These are phyloP conservation scores for Drosophila nasuta DNA, from an alignment of 1,140 invertebrate species.

Conservation along the genomic window DNA sequence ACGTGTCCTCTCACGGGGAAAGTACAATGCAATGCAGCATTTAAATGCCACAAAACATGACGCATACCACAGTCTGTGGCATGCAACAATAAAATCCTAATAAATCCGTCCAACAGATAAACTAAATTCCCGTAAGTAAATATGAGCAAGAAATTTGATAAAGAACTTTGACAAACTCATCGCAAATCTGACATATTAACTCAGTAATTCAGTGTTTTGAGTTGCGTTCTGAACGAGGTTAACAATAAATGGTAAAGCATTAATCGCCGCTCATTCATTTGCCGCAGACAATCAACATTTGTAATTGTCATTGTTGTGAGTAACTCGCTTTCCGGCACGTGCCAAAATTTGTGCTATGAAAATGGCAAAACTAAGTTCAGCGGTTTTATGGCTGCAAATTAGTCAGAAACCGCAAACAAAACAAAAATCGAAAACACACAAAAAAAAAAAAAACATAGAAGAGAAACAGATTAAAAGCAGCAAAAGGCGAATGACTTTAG, in stretches of 20 bases:
- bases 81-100: slow-evolving; percentile 12
- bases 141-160: too few relatives aligned
- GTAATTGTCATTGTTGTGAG: slow-evolving; percentile 45
- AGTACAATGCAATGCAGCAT: slow-evolving; percentile 16
- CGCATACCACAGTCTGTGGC: background rate
- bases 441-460: background rate
- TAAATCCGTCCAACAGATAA: background rate
- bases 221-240: background rate
- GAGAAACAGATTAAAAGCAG: slow-evolving; percentile 34
- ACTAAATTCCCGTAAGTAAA: too few relatives aligned
- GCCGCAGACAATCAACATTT: slow-evolving; percentile 31
- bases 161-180: too few relatives aligned
- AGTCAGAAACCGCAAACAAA: slow-evolving; percentile 49
- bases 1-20: slow-evolving; percentile 41
- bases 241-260: slow-evolving; percentile 3
- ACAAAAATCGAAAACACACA: slow-evolving; percentile 2
- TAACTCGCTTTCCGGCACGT: slow-evolving; percentile 22
- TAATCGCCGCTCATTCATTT: slow-evolving; percentile 32
- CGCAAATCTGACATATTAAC: too few relatives aligned
- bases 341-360: slow-evolving; percentile 37
- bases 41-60: slow-evolving; percentile 21
- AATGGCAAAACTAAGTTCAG: slow-evolving; percentile 28
- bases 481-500: slow-evolving; percentile 63
- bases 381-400: slow-evolving; percentile 63
- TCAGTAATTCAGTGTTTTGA: too few relatives aligned